Conservation (phyloP, 2,888 invertebrate genomes). For the Chromoteleia sp. region DNA sequence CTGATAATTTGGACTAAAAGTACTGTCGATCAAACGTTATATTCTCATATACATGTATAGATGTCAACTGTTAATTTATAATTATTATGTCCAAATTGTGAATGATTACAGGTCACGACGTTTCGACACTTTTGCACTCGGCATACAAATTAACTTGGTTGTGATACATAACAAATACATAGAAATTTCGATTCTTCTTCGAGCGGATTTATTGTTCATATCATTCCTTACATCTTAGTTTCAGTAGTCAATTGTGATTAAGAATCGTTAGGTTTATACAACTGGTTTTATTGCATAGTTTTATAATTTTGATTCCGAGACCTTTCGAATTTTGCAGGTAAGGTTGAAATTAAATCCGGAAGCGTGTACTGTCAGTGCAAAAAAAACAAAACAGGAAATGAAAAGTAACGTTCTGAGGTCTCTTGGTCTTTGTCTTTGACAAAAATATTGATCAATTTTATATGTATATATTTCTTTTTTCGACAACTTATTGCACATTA, state of each 20-base stretch:
- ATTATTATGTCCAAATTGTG: conserved; percentile 39
- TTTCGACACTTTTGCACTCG: conserved; percentile 45
- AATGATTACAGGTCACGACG: conserved; percentile 68
- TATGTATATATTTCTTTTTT: conserved; percentile 20
- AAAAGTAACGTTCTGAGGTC: conserved; percentile 1
- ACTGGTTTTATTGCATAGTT: conserved; percentile 10
- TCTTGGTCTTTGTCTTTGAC: conserved; percentile 15
- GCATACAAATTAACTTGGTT: conserved; percentile 46
- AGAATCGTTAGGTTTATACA: conserved; percentile 25
- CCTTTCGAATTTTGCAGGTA: background rate
- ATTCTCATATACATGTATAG: conserved; percentile 11
- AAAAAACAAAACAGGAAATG: background rate
- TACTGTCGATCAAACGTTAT: conserved; percentile 16
- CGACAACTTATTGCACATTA: conserved; percentile 34
- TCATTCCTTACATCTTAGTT: conserved; percentile 32
- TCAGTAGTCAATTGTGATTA: conserved; percentile 13
- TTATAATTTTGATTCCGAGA: conserved; percentile 9
- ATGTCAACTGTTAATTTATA: conserved; percentile 33
- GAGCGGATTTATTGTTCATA: conserved; percentile 41
- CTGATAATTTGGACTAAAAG: conserved; percentile 15
- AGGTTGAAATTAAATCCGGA: background rate
- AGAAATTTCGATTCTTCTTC: conserved; percentile 35
- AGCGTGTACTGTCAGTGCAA: too few species aligned
- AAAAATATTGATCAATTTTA: conserved; percentile 27
- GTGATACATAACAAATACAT: conserved; percentile 29